Evolutionary conservation across 1,140 invertebrate genomes (phyloP).

Genomic region (Eumeta japonica): DNA sequence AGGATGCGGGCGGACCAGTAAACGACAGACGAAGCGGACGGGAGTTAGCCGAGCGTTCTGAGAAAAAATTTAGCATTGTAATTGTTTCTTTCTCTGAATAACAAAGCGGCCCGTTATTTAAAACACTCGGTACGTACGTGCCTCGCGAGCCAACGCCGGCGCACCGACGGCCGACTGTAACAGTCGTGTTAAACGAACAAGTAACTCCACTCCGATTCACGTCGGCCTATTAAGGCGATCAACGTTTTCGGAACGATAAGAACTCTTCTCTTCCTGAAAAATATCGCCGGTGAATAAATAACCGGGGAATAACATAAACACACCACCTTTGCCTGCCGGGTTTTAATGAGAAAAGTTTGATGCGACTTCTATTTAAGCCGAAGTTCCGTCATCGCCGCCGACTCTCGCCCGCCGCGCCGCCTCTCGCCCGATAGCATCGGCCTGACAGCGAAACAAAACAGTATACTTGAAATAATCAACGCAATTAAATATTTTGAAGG

Average conservation of each 20-base stretch:
- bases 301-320: constrained; percentile 49
- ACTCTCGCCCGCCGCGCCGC: too few species aligned
- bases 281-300: constrained; percentile 17
- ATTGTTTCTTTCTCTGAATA: constrained; percentile 27
- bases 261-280: too few species aligned
- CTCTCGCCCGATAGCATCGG: constrained; percentile 21
- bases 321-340: constrained; percentile 42
- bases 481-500: too few species aligned
- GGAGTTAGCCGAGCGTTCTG: constrained; percentile 13
- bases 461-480: too few species aligned
- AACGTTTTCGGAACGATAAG: too few species aligned
- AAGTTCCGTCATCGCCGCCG: constrained; percentile 50
- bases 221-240: too few species aligned
- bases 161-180: too few species aligned
- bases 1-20: too few species aligned
- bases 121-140: too few species aligned
- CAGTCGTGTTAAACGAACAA: too few species aligned
- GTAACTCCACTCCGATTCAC: too few species aligned
- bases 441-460: neutral
- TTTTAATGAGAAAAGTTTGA: constrained; percentile 55
- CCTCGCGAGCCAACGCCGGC: constrained; percentile 20
- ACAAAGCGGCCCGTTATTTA: constrained; percentile 31
- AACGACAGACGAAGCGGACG: too few species aligned
- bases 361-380: constrained; percentile 48
- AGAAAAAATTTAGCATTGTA: constrained; percentile 23